Conservation (phyloP, 2,113 vertebrate species). For the Paralichthys olivaceus region DNA sequence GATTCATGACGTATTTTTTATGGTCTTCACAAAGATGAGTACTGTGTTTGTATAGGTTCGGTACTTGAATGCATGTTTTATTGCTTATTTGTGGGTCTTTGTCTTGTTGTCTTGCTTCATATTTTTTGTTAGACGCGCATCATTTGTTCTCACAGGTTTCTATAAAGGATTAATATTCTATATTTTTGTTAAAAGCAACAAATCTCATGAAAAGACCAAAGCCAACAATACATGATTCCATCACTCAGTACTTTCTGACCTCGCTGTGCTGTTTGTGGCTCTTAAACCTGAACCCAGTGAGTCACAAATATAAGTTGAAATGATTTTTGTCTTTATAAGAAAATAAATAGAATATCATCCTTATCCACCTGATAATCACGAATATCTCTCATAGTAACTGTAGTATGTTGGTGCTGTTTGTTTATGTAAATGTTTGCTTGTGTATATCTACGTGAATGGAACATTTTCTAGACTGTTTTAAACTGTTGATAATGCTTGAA, state of each 20-base stretch:
- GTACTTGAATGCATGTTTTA: conserved; percentile 20
- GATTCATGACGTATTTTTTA: conserved; percentile 22
- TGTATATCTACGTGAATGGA: conserved; percentile 42
- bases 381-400: not conserved
- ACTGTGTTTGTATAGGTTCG: conserved; percentile 11
- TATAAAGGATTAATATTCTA: conserved; percentile 26
- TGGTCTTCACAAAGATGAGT: conserved; percentile 26
- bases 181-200: conserved; percentile 6
- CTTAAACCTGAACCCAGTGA: too few relatives aligned
- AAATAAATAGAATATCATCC: not conserved
- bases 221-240: too few relatives aligned
- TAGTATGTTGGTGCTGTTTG: conserved; percentile 3
- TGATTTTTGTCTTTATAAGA: too few relatives aligned
- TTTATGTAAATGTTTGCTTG: conserved; percentile 30
- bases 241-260: too few relatives aligned
- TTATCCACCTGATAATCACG: not conserved
- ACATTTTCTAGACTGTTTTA: conserved; percentile 31
- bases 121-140: conserved; percentile 4
- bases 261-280: too few relatives aligned
- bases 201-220: conserved; percentile 1
- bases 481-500: conserved; percentile 44
- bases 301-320: too few relatives aligned
- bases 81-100: conserved; percentile 31
- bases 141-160: conserved; percentile 16
- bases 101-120: conserved; percentile 21